These are phyloP conservation scores for Pangasius larnaudii DNA, from an alignment of 2,797 vertebrate genomes.

Conservation along the genomic window DNA sequence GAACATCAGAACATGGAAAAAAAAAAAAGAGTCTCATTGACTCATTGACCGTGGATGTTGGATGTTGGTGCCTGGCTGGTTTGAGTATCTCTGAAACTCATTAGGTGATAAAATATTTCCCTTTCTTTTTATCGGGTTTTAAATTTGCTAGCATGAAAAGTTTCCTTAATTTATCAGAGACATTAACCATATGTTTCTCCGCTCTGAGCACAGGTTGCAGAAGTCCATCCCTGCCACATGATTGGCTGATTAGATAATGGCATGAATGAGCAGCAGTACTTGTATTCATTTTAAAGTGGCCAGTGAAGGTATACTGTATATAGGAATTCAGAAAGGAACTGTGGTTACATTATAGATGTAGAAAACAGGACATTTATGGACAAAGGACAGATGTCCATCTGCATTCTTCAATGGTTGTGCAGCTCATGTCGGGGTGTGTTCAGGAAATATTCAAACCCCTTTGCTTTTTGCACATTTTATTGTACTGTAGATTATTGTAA, in stretches of 20 bases:
- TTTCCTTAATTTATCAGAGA: background rate
- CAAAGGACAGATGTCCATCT: background rate
- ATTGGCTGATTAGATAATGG: background rate
- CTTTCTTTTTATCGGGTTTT: background rate
- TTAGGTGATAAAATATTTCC: background rate
- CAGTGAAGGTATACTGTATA: background rate
- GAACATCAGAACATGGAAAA: background rate
- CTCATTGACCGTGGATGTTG: no score
- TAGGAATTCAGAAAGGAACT: background rate
- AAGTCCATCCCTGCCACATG: background rate
- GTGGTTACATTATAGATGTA: background rate
- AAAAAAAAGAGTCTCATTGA: background rate
- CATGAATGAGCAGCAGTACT: background rate
- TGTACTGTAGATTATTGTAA: background rate
- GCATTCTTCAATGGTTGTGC: background rate
- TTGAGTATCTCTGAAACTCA: background rate
- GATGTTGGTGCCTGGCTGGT: background rate
- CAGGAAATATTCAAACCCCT: background rate
- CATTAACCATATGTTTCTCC: no score
- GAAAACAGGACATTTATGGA: background rate
- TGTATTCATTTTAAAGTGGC: background rate
- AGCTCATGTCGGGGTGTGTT: background rate
- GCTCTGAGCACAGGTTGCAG: background rate
- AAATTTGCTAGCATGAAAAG: background rate
- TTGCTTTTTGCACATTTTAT: background rate